Evolutionary conservation across 2,113 vertebrate species (phyloP).

Genomic region (Heterochromis multidens): DNA sequence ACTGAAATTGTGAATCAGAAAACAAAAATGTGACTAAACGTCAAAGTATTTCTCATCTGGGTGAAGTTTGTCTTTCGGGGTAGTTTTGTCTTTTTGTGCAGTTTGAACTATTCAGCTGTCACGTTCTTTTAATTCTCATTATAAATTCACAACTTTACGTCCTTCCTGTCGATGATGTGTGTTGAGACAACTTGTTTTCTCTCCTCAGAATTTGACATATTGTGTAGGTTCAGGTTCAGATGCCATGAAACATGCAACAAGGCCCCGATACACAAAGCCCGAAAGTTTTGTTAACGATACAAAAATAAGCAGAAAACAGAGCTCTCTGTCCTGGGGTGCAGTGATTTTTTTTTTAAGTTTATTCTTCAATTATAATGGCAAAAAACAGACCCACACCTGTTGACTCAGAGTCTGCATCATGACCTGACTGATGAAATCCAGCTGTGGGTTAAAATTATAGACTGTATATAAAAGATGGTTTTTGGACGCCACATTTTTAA

Average conservation of each 20-base stretch:
- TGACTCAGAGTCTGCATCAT: background rate
- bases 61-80: background rate
- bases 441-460: background rate
- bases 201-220: background rate
- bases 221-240: background rate
- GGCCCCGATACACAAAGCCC: too few species aligned
- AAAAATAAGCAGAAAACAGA: background rate
- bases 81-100: background rate
- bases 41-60: background rate
- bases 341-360: background rate
- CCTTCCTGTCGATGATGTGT: background rate
- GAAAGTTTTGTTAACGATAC: fast-evolving
- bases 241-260: fast-evolving
- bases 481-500: background rate
- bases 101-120: background rate
- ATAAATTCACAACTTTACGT: background rate
- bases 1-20: background rate
- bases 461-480: background rate
- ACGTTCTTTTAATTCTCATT: background rate
- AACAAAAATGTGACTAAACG: background rate
- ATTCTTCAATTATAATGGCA: fast-evolving
- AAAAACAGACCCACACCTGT: background rate
- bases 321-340: background rate
- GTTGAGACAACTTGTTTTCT: background rate
- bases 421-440: too few species aligned